Conservation (phyloP, 2,113 vertebrate species). For the Toxotes jaculatrix region DNA sequence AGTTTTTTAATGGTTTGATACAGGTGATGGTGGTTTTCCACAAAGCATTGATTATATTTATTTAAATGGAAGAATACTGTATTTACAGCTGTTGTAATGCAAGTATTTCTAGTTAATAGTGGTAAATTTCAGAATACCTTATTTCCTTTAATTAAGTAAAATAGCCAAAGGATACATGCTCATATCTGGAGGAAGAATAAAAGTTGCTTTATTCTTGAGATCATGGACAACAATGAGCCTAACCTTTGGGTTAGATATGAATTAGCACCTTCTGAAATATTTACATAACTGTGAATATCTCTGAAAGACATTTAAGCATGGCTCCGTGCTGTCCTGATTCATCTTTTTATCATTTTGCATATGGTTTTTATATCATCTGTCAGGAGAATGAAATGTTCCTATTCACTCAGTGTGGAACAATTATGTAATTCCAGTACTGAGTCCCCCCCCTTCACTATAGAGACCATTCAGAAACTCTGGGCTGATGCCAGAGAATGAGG, state of each 20-base stretch:
- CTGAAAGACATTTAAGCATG: background rate
- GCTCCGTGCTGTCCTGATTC: background rate
- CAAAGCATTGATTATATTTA: fast-evolving
- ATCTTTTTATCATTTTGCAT: conserved; percentile 23
- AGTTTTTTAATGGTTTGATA: background rate
- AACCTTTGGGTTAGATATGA: background rate
- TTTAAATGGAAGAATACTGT: background rate
- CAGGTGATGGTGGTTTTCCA: background rate
- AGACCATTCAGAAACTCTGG: conserved; percentile 49
- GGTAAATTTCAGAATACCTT: background rate
- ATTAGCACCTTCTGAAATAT: background rate
- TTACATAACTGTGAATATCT: conserved; percentile 13
- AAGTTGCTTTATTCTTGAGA: background rate
- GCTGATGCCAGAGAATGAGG: conserved; percentile 28
- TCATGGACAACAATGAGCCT: background rate
- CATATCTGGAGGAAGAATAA: background rate
- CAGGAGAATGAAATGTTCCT: conserved; percentile 60
- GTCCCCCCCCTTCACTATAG: conserved; percentile 44
- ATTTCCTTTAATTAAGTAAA: background rate
- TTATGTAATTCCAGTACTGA: conserved; percentile 69
- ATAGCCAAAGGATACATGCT: background rate
- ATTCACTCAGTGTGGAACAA: conserved; percentile 47
- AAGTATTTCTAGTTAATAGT: background rate
- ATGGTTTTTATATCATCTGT: conserved; percentile 21
- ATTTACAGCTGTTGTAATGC: background rate